A percentile compares a stretch with the other conserved stretches of the same genome.
phyloP scores from a whole-genome alignment of 1,140 invertebrate genomes.

The Hirudo medicinalis region DNA sequence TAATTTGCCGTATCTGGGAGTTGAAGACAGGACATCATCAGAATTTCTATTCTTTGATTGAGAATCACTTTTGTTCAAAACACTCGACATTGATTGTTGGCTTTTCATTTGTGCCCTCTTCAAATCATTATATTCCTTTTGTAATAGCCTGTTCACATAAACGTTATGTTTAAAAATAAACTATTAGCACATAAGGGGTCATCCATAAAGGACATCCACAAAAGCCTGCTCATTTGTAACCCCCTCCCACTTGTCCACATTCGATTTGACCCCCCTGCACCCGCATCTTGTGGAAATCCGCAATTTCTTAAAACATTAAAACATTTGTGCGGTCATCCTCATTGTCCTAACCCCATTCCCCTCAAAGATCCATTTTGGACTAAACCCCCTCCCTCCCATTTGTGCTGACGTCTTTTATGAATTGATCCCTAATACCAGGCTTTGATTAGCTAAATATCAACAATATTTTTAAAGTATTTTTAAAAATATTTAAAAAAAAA shows the following conservation, averaged over 20 bases:
- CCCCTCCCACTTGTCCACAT: no score
- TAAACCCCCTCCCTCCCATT: not conserved
- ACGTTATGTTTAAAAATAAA: not conserved
- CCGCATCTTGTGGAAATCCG: no score
- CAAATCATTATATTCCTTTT: conserved; percentile 5
- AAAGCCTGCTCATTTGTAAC: no score
- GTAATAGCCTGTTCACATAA: not conserved
- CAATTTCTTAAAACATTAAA: no score
- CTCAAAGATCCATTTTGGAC: no score
- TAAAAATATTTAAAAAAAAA: no score
- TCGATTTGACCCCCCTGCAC: no score
- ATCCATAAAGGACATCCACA: not conserved
- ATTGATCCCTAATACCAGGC: not conserved
- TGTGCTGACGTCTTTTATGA: not conserved
- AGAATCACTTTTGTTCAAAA: not conserved
- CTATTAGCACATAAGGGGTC: not conserved
- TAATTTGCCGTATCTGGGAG: not conserved
- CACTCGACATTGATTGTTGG: not conserved
- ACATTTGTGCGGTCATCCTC: no score
- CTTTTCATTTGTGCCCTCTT: not conserved
- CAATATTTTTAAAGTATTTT: not conserved
- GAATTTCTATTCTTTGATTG: not conserved
- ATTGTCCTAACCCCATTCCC: no score
- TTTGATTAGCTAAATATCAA: not conserved
- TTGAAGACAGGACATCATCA: not conserved